These are phyloP conservation scores for Todiramphus saurophagus DNA, from an alignment of 2,113 vertebrate genomes.

Conservation along the genomic window DNA sequence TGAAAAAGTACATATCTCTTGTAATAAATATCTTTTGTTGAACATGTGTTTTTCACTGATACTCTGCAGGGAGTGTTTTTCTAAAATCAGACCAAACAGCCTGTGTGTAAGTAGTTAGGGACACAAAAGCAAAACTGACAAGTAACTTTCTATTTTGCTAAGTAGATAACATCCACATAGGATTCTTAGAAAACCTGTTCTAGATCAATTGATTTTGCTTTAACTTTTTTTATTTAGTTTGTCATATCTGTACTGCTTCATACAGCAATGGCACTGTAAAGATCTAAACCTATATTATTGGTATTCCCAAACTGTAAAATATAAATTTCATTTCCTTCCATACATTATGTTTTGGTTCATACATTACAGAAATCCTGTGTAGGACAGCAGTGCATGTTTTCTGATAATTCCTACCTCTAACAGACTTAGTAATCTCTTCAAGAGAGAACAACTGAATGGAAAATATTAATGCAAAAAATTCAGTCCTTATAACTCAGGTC, in stretches of 20 bases:
- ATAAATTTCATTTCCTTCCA: neutral
- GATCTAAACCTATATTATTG: neutral
- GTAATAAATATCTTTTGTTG: constrained; percentile 12
- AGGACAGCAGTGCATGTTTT: neutral
- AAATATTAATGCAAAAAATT: neutral
- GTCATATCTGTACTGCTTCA: neutral
- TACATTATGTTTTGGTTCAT: neutral
- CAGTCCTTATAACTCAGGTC: neutral
- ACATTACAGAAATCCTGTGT: neutral
- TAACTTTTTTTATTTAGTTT: neutral
- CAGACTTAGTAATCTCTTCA: neutral
- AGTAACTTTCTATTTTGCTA: neutral
- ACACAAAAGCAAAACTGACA: neutral
- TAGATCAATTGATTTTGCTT: neutral
- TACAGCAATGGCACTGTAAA: neutral
- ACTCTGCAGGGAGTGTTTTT: constrained; percentile 15
- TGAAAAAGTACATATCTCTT: constrained; percentile 6
- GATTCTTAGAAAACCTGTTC: neutral
- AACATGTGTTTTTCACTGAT: constrained; percentile 54
- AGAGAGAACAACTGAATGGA: neutral
- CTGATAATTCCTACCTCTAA: neutral
- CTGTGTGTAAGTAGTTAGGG: neutral
- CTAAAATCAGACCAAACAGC: neutral
- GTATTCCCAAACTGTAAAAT: neutral
- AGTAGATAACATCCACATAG: neutral